Base-by-base conservation (phyloP, 2,888 invertebrate genomes). In the Athalia circularis region DNA sequence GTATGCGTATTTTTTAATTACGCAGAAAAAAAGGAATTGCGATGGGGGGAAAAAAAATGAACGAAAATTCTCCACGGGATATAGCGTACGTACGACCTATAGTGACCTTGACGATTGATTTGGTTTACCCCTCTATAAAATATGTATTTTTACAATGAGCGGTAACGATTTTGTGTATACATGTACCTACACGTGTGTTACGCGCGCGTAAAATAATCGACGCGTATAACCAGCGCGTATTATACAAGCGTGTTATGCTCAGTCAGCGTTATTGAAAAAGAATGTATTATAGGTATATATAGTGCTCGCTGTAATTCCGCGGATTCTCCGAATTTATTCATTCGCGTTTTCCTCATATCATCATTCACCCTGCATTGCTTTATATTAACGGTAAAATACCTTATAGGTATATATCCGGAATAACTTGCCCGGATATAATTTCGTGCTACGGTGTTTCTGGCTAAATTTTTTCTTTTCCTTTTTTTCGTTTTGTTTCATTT, bases 1-100 rank as follows among this genome's bases (percentile, higher is more conserved):
- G 65, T 65, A 48, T 65, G 48, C 65, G 65, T 65, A 65, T 65
- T 65, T 65, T 29, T 65, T 47, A 65, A 65, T 65, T 65, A 48
- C 65, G 47, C 47, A 65, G 47, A 65, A 29, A 29, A 29, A 29
- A 29, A 29, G 29, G 2, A 29, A 29, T 29, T 29, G 29, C 29
- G 0, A 29, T 29, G 29, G 29, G 29, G 2, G 29, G 2, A 29
- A 29, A 29, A 29, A 29, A 29, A 29, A 29, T 29, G 29, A 29
- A 29, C 29, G 29, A 29, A 29, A 29, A 29, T 29, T 29, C 29
- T 29, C 29, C 2, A 29, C 29, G 29, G 29, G 29, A 29, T 29
- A 29, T 29, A 29, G 29, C 29, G 29, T 29, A 29, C 29, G 29
- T 29, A 29, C 29, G 29, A 29, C 1, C 29, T 29, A 29, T 29